Evolutionary conservation across 2,797 vertebrate species (phyloP).

Genomic region (Arnoldichthys spilopterus): DNA sequence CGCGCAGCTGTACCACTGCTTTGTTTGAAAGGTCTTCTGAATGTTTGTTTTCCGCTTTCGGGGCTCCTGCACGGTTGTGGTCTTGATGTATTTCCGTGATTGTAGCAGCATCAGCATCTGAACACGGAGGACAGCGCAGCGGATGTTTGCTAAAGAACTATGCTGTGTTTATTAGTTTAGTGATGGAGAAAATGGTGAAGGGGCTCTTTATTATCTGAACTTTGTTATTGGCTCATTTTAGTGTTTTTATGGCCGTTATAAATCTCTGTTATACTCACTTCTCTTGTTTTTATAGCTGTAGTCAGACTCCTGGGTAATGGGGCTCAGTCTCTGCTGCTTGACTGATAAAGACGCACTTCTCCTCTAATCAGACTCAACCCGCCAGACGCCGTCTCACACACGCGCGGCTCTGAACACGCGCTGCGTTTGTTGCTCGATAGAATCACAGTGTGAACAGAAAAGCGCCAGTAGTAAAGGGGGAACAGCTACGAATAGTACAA

Average conservation of each 20-base stretch:
- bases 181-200: not conserved
- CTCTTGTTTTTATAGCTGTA: too few species aligned
- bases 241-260: not conserved
- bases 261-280: not conserved
- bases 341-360: too few species aligned
- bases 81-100: not conserved
- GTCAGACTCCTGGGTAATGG: too few species aligned
- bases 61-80: not conserved
- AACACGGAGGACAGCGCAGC: not conserved
- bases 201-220: not conserved
- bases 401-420: too few species aligned
- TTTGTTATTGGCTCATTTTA: not conserved
- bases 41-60: not conserved
- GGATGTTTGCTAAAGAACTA: not conserved
- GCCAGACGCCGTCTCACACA: too few species aligned
- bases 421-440: too few species aligned
- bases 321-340: too few species aligned
- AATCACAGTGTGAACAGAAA: too few species aligned
- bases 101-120: not conserved
- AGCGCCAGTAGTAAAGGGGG: too few species aligned
- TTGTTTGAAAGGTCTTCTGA: not conserved
- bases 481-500: too few species aligned
- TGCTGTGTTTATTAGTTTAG: not conserved
- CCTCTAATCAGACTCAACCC: too few species aligned
- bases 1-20: not conserved